A percentile compares a stretch with the other conserved stretches of the same genome.
These are phyloP conservation scores for Crepidodera aurea DNA, from an alignment of 2,888 invertebrate species.

Conservation along the genomic window DNA sequence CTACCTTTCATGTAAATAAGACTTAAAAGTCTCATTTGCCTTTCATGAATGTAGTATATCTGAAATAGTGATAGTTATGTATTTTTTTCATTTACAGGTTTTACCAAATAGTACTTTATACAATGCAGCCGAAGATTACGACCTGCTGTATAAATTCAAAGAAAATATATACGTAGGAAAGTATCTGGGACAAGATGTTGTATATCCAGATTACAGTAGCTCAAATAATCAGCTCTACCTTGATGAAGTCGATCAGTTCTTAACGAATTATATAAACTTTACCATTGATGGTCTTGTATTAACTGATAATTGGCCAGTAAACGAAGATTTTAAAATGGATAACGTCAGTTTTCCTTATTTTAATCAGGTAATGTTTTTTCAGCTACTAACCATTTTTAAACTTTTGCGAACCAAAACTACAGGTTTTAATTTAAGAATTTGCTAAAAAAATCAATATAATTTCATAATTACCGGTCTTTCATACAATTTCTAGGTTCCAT, in stretches of 20 bases:
- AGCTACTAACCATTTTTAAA: too few relatives aligned
- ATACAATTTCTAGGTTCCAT: too few relatives aligned
- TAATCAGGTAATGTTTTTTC: constrained; percentile 61
- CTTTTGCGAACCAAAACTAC: too few relatives aligned
- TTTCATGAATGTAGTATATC: too few relatives aligned
- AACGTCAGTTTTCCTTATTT: constrained; percentile 63
- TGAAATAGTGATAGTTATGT: too few relatives aligned
- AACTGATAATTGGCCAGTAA: constrained; percentile 68
- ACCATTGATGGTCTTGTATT: constrained; percentile 63
- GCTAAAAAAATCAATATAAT: too few relatives aligned
- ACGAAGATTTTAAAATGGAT: constrained; percentile 54
- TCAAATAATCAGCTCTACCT: constrained; percentile 46
- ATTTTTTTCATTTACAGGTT: too few relatives aligned
- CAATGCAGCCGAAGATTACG: constrained; percentile 42
- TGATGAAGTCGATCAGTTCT: constrained; percentile 38
- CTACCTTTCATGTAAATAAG: too few relatives aligned
- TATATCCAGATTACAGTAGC: constrained; percentile 56
- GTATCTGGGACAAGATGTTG: constrained; percentile 51
- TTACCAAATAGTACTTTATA: constrained; percentile 41
- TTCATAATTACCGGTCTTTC: too few relatives aligned
- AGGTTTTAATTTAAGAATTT: too few relatives aligned
- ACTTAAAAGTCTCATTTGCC: too few relatives aligned
- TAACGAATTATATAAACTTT: constrained; percentile 35
- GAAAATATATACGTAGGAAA: constrained; percentile 46
- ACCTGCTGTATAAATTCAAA: constrained; percentile 50